These are phyloP conservation scores for Helicolenus hilgendorfi DNA, from an alignment of 2,797 vertebrate species.

Conservation along the genomic window DNA sequence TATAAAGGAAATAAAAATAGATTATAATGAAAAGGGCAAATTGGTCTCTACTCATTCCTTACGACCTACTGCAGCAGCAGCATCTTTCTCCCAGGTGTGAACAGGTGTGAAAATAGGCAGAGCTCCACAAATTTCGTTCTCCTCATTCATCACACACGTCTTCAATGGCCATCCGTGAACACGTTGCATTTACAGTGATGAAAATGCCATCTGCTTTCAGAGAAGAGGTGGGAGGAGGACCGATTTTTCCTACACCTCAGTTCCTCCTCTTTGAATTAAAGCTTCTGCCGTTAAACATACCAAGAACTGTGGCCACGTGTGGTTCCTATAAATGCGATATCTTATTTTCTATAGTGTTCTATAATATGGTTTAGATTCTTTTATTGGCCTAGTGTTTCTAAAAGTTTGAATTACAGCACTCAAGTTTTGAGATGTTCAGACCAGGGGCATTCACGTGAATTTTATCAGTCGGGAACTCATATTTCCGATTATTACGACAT, in stretches of 20 bases:
- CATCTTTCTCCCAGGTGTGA: not conserved
- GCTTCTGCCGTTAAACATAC: not conserved
- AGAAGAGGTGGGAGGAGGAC: slow-evolving; percentile 26
- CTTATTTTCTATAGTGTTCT: not conserved
- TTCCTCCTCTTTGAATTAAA: slow-evolving; percentile 10
- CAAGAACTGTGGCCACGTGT: not conserved
- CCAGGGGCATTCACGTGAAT: too few relatives aligned
- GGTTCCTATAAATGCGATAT: not conserved
- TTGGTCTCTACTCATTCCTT: not conserved
- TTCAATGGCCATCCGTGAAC: not conserved
- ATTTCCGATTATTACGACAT: too few relatives aligned
- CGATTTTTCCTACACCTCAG: not conserved
- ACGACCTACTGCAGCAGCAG: not conserved
- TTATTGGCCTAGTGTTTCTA: not conserved
- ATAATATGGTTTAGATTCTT: too few relatives aligned
- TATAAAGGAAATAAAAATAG: not conserved
- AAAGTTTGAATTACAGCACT: not conserved
- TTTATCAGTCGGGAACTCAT: too few relatives aligned
- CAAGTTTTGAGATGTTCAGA: too few relatives aligned
- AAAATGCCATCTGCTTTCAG: slow-evolving; percentile 57
- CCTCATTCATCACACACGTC: slow-evolving; percentile 26
- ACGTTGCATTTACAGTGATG: slow-evolving; percentile 1
- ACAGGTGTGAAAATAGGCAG: slow-evolving; percentile 50
- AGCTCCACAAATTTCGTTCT: not conserved
- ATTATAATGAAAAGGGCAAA: not conserved